These are phyloP conservation scores for Alectura lathami DNA, from an alignment of 2,113 vertebrate genomes.

Conservation along the genomic window DNA sequence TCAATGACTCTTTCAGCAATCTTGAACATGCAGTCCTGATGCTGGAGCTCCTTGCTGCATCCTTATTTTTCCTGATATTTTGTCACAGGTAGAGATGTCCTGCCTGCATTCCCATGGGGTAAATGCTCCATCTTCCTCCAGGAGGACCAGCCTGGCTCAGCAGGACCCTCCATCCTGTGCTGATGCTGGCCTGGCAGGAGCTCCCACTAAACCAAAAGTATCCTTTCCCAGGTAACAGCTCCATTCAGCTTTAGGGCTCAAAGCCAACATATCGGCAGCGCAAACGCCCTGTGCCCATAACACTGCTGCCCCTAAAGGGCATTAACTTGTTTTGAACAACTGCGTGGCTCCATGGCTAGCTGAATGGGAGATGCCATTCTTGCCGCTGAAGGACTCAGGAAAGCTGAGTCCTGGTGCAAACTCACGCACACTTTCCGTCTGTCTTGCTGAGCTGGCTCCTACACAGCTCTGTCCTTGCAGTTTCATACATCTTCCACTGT, in stretches of 20 bases:
- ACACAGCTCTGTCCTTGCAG: not conserved
- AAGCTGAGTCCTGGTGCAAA: not conserved
- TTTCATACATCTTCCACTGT: not conserved
- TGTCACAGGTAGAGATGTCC: accelerated
- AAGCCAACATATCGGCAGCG: not conserved
- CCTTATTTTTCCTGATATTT: not conserved
- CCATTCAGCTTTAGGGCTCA: not conserved
- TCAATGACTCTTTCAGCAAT: not conserved
- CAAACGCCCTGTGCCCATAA: not conserved
- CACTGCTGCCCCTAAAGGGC: not conserved
- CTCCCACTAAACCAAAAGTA: not conserved
- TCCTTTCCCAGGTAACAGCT: not conserved
- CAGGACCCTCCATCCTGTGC: not conserved
- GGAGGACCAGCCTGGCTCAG: not conserved
- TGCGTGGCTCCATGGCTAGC: not conserved
- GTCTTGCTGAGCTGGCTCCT: not conserved
- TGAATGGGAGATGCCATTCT: accelerated
- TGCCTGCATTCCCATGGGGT: not conserved
- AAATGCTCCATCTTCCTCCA: not conserved
- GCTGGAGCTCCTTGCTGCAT: not conserved
- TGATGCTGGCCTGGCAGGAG: not conserved
- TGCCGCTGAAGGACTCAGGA: not conserved
- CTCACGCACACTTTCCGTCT: not conserved
- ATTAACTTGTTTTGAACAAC: not conserved
- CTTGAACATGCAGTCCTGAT: not conserved